Percentiles rank a stretch among this genome's conserved stretches.
These are phyloP conservation scores for Chrysolophus pictus DNA, from an alignment of 2,797 vertebrate species.

Conservation along the genomic window DNA sequence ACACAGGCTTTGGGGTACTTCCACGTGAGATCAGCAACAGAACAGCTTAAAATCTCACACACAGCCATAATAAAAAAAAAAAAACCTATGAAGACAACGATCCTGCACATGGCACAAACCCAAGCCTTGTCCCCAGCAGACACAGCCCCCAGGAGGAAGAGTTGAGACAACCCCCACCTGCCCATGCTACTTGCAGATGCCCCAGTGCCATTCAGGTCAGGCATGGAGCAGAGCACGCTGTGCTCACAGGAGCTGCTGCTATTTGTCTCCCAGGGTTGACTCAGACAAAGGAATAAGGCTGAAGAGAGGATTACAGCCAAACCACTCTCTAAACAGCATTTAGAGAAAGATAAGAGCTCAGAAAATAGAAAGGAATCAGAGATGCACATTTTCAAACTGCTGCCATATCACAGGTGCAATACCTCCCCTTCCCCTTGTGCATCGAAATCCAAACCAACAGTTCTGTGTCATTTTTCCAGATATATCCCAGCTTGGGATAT, in stretches of 20 bases:
- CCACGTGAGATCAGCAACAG: accelerated
- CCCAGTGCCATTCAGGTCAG: neutral
- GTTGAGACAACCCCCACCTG: too few species aligned
- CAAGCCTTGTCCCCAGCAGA: neutral
- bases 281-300: neutral
- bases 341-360: neutral
- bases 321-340: neutral
- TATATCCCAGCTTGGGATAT: too few species aligned
- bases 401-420: neutral
- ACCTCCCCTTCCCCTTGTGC: too few species aligned
- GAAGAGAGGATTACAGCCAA: neutral
- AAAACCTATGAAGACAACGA: too few species aligned
- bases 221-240: constrained; percentile 3
- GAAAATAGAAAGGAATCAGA: neutral
- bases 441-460: accelerated
- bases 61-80: too few species aligned
- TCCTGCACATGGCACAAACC: accelerated
- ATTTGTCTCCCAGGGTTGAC: constrained; percentile 25
- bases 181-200: neutral
- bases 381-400: neutral
- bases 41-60: neutral
- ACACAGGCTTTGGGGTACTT: neutral
- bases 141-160: too few species aligned
- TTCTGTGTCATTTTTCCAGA: accelerated
- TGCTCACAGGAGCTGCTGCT: neutral